A percentile compares a stretch with the other conserved stretches of the same genome.
These are phyloP conservation scores for Lithophane semibrunnea DNA, from an alignment of 2,888 invertebrate genomes.

Conservation along the genomic window DNA sequence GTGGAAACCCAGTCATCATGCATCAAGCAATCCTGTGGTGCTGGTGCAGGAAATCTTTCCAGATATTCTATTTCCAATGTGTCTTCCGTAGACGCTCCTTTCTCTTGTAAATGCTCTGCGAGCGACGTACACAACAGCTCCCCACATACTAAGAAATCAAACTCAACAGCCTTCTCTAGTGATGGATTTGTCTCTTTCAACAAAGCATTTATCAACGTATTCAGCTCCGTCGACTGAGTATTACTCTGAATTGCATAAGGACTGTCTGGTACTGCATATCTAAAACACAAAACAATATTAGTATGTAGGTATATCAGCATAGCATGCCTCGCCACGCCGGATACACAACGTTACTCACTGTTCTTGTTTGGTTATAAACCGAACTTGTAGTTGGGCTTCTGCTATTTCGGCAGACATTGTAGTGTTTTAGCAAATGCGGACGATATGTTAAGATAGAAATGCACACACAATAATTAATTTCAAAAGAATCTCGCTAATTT, in stretches of 20 bases:
- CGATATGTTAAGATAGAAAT: not conserved
- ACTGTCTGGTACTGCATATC: slow-evolving; percentile 96
- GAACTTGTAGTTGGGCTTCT: slow-evolving; percentile 93
- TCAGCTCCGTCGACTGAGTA: slow-evolving; percentile 93
- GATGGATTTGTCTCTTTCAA: slow-evolving; percentile 90
- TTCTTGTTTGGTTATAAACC: slow-evolving; percentile 95
- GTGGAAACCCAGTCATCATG: slow-evolving; percentile 99
- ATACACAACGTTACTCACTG: slow-evolving; percentile 90
- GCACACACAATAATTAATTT: slow-evolving; percentile 18
- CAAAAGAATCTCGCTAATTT: not conserved
- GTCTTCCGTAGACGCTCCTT: slow-evolving; percentile 94
- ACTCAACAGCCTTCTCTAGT: slow-evolving; percentile 90
- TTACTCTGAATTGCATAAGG: slow-evolving; percentile 95
- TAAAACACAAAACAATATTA: slow-evolving; percentile 75
- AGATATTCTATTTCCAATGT: slow-evolving; percentile 97
- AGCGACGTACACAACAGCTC: slow-evolving; percentile 94
- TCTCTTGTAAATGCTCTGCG: slow-evolving; percentile 94
- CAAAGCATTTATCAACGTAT: slow-evolving; percentile 94
- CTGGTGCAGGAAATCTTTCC: slow-evolving; percentile 96
- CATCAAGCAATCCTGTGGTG: slow-evolving; percentile 97
- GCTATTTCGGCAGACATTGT: slow-evolving; percentile 76
- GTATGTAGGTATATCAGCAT: not conserved
- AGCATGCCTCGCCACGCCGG: slow-evolving; percentile 59
- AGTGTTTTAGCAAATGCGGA: slow-evolving; percentile 1
- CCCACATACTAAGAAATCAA: slow-evolving; percentile 97